These are phyloP conservation scores for Limnephilus marmoratus DNA, from an alignment of 2,888 invertebrate genomes.

Conservation along the genomic window DNA sequence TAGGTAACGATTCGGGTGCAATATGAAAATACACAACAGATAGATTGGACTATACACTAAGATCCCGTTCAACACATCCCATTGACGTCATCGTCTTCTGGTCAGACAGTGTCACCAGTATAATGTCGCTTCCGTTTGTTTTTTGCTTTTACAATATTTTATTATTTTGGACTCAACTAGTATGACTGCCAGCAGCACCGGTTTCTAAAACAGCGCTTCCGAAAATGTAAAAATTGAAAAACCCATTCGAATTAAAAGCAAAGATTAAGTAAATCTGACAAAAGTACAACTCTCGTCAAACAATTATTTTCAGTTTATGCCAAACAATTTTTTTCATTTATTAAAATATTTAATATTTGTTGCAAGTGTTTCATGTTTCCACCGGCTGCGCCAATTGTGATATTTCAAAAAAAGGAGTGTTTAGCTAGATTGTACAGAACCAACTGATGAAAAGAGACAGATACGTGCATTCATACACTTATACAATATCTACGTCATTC, in stretches of 20 bases:
- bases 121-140: constrained; percentile 13
- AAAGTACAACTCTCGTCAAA: background rate
- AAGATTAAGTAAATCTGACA: background rate
- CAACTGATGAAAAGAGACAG: too few relatives aligned
- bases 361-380: too few relatives aligned
- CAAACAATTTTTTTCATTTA: background rate
- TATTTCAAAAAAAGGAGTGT: too few relatives aligned
- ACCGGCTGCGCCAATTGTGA: too few relatives aligned
- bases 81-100: constrained; percentile 42
- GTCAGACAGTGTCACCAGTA: constrained; percentile 36
- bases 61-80: background rate
- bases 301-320: background rate
- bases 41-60: background rate
- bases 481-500: too few relatives aligned
- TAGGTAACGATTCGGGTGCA: background rate
- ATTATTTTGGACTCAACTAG: constrained; percentile 47
- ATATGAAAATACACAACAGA: constrained; percentile 3
- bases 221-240: constrained; percentile 2
- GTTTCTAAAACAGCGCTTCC: constrained; percentile 5
- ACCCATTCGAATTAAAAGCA: background rate
- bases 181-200: background rate
- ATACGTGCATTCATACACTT: too few relatives aligned
- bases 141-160: constrained; percentile 30
- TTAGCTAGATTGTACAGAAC: too few relatives aligned
- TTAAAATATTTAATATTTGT: background rate